Conservation (phyloP, 2,888 invertebrate species). For the Crossocerus cetratus region DNA sequence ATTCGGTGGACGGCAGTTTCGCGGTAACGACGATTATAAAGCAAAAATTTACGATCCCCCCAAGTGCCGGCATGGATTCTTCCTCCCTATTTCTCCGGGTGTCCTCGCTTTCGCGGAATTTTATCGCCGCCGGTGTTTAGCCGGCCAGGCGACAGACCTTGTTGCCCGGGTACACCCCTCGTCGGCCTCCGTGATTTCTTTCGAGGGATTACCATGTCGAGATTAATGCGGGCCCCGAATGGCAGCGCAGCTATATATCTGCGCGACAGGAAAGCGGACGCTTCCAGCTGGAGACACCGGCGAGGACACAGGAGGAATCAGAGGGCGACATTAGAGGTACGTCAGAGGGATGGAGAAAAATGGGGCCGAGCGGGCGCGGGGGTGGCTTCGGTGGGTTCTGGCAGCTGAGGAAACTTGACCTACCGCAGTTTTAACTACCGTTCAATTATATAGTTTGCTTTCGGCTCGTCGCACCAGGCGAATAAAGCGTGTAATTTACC, state of each 20-base stretch:
- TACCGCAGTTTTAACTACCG: conserved; percentile 69
- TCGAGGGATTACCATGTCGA: conserved; percentile 11
- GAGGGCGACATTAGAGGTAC: not conserved
- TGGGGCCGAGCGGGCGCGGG: not conserved
- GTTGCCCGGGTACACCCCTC: conserved; percentile 23
- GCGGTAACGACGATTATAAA: conserved; percentile 62
- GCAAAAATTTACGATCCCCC: conserved; percentile 62
- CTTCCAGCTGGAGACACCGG: no score
- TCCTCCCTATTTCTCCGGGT: conserved; percentile 1
- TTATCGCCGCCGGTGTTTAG: conserved; percentile 57
- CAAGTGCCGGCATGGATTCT: conserved; percentile 19
- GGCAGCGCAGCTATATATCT: no score
- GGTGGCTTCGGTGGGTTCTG: conserved; percentile 20
- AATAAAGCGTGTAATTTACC: conserved; percentile 75
- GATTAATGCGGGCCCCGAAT: not conserved
- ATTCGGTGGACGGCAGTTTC: conserved; percentile 17
- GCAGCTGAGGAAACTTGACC: conserved; percentile 58
- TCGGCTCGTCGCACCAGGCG: conserved; percentile 63
- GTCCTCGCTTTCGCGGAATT: conserved; percentile 47
- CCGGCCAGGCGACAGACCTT: conserved; percentile 40
- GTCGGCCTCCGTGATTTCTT: conserved; percentile 10
- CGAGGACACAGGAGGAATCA: not conserved
- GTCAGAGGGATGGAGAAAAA: not conserved
- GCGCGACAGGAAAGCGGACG: not conserved
- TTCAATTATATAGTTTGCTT: conserved; percentile 70